A percentile compares a stretch with the other conserved stretches of the same genome.
Evolutionary conservation across 2,888 invertebrate species (phyloP).

Genomic region (Cremastinae sp.): DNA sequence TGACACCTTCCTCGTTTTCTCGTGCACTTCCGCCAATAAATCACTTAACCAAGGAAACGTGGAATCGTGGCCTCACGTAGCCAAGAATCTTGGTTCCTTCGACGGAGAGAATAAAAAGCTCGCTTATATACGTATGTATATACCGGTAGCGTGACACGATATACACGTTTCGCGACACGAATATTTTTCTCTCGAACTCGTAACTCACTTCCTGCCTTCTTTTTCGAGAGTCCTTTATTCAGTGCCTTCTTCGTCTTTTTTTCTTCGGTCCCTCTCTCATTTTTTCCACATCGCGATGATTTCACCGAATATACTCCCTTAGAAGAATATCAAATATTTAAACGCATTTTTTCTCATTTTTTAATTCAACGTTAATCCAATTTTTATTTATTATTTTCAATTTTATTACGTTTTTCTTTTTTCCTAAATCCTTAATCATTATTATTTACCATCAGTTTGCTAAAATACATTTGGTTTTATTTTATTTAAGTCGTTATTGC

Average conservation of each 20-base stretch:
- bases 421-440: too few species aligned
- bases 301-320: slow-evolving; percentile 4
- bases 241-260: slow-evolving; percentile 1
- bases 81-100: slow-evolving; percentile 19
- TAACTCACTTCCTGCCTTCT: slow-evolving; percentile 71
- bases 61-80: slow-evolving; percentile 40
- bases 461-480: too few species aligned
- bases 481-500: too few species aligned
- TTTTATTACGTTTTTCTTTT: too few species aligned
- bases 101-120: background rate
- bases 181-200: slow-evolving; percentile 68
- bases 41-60: slow-evolving; percentile 44
- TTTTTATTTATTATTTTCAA: too few species aligned
- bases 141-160: slow-evolving; percentile 54
- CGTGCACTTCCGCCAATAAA: slow-evolving; percentile 52
- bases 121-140: slow-evolving; percentile 19
- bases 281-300: background rate
- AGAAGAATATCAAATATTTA: background rate
- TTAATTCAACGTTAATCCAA: too few species aligned
- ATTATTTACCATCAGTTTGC: too few species aligned
- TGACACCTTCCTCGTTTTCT: slow-evolving; percentile 25
- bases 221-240: slow-evolving; percentile 30
- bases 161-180: slow-evolving; percentile 71
- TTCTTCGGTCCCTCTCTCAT: too few species aligned
- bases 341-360: too few species aligned